Percentiles rank a stretch among this genome's conserved stretches.
Evolutionary conservation across 2,113 vertebrate genomes (phyloP).

Genomic region (Tachysurus fulvidraco): DNA sequence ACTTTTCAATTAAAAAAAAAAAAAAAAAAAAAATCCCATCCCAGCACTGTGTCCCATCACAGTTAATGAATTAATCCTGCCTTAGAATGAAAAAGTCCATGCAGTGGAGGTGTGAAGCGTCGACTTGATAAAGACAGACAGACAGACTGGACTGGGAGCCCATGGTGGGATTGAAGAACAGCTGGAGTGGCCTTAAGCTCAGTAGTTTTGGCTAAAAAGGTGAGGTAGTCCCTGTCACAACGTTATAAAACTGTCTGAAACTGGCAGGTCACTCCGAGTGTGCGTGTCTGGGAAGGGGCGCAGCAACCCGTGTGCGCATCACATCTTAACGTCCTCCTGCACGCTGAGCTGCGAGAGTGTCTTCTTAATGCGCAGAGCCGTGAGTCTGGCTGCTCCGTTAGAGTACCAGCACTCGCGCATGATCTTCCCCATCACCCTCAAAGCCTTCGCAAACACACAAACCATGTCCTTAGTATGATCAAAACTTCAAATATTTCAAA

Average conservation of each 20-base stretch:
- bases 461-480: neutral
- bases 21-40: conserved; percentile 34
- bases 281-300: conserved; percentile 47
- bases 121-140: conserved; percentile 43
- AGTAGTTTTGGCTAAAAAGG: conserved; percentile 81
- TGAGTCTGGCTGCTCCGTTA: conserved; percentile 91
- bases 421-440: conserved; percentile 98
- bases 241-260: conserved; percentile 70
- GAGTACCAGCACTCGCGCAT: conserved; percentile 99
- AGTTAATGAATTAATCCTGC: conserved; percentile 68
- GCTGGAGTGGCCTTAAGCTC: conserved; percentile 59
- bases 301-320: conserved; percentile 46
- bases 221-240: conserved; percentile 79
- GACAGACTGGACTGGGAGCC: conserved; percentile 21
- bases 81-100: conserved; percentile 51
- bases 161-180: conserved; percentile 36
- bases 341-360: conserved; percentile 96
- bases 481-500: too few relatives aligned
- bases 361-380: conserved; percentile 97
- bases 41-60: conserved; percentile 51
- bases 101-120: conserved; percentile 54
- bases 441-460: conserved; percentile 70
- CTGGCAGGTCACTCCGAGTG: conserved; percentile 69
- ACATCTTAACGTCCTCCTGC: conserved; percentile 96
- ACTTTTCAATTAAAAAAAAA: neutral